Conservation (phyloP, 2,888 invertebrate species). For the Chrysina gloriosa region DNA sequence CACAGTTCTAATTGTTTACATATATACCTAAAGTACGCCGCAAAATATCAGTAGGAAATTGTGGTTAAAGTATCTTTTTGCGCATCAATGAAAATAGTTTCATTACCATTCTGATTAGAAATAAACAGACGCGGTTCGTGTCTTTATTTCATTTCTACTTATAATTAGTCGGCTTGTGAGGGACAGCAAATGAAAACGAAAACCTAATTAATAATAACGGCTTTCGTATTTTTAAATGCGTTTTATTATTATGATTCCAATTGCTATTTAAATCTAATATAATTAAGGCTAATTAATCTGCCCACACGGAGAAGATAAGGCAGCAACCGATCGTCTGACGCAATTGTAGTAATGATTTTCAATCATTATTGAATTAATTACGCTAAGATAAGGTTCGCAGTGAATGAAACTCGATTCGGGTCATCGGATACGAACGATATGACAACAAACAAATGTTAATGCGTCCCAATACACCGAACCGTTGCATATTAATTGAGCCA, state of each 20-base stretch:
- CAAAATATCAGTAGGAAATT: no score
- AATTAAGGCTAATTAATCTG: slow-evolving; percentile 57
- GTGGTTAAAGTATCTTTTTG: no score
- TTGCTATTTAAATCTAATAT: slow-evolving; percentile 52
- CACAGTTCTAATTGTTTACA: no score
- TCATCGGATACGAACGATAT: slow-evolving; percentile 46
- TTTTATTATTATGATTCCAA: slow-evolving; percentile 34
- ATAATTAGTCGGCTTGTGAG: no score
- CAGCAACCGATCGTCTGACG: slow-evolving; percentile 51
- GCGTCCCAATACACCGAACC: slow-evolving; percentile 20
- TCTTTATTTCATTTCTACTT: no score
- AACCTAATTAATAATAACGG: not conserved
- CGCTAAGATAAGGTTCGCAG: slow-evolving; percentile 53
- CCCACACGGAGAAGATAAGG: slow-evolving; percentile 50
- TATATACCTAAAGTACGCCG: no score
- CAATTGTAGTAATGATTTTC: slow-evolving; percentile 57
- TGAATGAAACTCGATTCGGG: slow-evolving; percentile 53
- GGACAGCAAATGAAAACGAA: no score
- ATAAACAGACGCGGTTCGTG: no score
- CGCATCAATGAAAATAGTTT: not conserved
- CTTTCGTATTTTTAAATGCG: slow-evolving; percentile 10
- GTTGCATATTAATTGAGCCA: slow-evolving; percentile 15
- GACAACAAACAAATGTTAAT: slow-evolving; percentile 43
- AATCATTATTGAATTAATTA: slow-evolving; percentile 59
- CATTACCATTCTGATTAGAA: not conserved